Percentiles rank a stretch among this genome's conserved stretches.
Conservation (phyloP, 2,797 vertebrate species). For the Brotula barbata region DNA sequence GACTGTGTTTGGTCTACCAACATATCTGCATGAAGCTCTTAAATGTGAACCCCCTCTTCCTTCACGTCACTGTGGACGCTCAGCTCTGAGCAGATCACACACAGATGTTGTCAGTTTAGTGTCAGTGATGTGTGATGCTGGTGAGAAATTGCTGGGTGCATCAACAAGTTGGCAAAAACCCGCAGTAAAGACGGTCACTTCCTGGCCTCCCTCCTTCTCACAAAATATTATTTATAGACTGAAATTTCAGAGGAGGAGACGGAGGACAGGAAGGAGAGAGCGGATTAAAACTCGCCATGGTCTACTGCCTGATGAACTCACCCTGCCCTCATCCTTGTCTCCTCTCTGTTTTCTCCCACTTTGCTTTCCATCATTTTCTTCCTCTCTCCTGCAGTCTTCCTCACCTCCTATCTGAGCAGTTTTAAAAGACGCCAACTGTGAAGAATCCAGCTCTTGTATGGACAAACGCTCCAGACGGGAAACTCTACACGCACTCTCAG, state of each 20-base stretch:
- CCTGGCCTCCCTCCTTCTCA: conserved; percentile 49
- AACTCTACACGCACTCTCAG: conserved; percentile 34
- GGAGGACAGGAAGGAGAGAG: conserved; percentile 31
- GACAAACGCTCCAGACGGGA: conserved; percentile 27
- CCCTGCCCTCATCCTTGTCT: conserved; percentile 10
- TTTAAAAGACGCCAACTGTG: conserved; percentile 68
- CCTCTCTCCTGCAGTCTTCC: conserved; percentile 63
- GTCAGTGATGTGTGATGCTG: conserved; percentile 20
- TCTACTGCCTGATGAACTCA: conserved; percentile 31
- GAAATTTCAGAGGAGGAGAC: conserved; percentile 55
- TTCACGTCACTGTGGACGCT: conserved; percentile 19
- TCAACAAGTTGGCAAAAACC: neutral
- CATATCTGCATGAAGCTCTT: conserved; percentile 55
- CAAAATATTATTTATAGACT: conserved; percentile 72
- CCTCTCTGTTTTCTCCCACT: conserved; percentile 10
- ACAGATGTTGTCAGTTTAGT: conserved; percentile 21
- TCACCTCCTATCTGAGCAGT: conserved; percentile 56
- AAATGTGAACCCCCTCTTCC: conserved; percentile 44
- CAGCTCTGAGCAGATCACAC: conserved; percentile 16
- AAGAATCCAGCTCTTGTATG: conserved; percentile 55
- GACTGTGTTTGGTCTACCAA: conserved; percentile 32
- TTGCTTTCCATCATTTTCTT: conserved; percentile 10
- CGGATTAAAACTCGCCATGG: conserved; percentile 6
- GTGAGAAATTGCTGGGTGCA: neutral
- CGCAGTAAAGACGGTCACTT: conserved; percentile 7